Evolutionary conservation across 2,797 vertebrate genomes (phyloP), one percentile per base, ranked within the genome.

Genomic region (Enteromius radiatus): DNA sequence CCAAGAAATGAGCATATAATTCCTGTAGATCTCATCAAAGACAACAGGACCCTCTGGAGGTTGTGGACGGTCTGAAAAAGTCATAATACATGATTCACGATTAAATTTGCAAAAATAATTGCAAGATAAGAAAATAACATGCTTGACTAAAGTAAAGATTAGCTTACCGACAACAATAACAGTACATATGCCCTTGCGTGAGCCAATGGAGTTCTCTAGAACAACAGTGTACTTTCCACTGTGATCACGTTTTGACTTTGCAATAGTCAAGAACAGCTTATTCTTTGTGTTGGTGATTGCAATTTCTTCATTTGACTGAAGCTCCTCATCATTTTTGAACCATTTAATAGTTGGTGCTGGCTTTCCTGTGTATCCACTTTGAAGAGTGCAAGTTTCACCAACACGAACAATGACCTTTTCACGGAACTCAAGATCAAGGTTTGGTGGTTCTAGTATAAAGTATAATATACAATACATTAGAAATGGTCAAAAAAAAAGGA

Each of bases 1-100:
- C 98, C 98, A 99, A 74, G 97, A 97, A 91, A 99, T 94, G 47
- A 98, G 85, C 97, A 99, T 97, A 91, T 97, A 91, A 89, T 98
- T 96, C 90, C 96, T 97, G 92, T 96, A 97, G 80, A 99, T 94
- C 89, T 99, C 97, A 38, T 98, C 92, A 91, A 99, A 99, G 80
- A 94, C 91, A 80, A 99, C 97, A 8, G 98, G 98, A 76, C 98
- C 98, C 88, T 97, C 92, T 76, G 98, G 98, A 89, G 97, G 97
- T 85, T 96, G 95, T 85, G 98, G 98, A 45, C 98, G 98, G 91
- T 99, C 98, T 99, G 87, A 69, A 71, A 82, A 88, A 65, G 84
- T n/a, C 5, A 52, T 14, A 52, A 52, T 52, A 73, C 10, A 67
- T 14, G 28, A 74, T 36, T 74, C 5, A 36, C 21, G 5, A 63